Conservation (phyloP, 1,140 invertebrate genomes). For the Trachymyrmex septentrionalis region DNA sequence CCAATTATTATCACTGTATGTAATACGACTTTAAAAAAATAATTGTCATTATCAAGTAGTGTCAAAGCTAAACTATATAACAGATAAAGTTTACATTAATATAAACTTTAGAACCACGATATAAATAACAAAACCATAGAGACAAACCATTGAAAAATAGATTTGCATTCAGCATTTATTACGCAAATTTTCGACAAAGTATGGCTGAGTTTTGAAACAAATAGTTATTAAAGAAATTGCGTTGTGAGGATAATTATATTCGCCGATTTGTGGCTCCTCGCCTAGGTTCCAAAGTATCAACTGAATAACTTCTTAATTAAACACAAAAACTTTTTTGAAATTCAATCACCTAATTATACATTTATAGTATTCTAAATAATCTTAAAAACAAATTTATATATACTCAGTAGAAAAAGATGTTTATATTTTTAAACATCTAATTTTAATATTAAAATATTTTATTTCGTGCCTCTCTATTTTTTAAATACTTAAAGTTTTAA, state of each 20-base stretch:
- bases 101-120: background rate
- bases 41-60: background rate
- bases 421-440: too few relatives aligned
- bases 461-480: too few relatives aligned
- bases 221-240: slow-evolving; percentile 14
- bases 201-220: background rate
- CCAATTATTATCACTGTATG: background rate
- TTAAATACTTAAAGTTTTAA: too few relatives aligned
- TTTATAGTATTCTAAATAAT: slow-evolving; percentile 14
- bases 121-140: background rate
- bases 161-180: slow-evolving; percentile 26
- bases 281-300: background rate
- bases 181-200: slow-evolving; percentile 34
- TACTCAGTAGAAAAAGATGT: too few relatives aligned
- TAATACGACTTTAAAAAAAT: background rate
- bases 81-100: slow-evolving; percentile 18
- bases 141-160: slow-evolving; percentile 5
- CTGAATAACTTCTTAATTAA: slow-evolving; percentile 41
- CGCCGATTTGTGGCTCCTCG: background rate
- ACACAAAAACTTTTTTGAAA: slow-evolving; percentile 39
- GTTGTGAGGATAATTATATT: slow-evolving; percentile 30
- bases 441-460: too few relatives aligned
- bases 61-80: slow-evolving; percentile 29
- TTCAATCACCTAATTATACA: slow-evolving; percentile 40
- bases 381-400: background rate